Conservation (phyloP, 2,797 vertebrate species). For the Otus scops region DNA sequence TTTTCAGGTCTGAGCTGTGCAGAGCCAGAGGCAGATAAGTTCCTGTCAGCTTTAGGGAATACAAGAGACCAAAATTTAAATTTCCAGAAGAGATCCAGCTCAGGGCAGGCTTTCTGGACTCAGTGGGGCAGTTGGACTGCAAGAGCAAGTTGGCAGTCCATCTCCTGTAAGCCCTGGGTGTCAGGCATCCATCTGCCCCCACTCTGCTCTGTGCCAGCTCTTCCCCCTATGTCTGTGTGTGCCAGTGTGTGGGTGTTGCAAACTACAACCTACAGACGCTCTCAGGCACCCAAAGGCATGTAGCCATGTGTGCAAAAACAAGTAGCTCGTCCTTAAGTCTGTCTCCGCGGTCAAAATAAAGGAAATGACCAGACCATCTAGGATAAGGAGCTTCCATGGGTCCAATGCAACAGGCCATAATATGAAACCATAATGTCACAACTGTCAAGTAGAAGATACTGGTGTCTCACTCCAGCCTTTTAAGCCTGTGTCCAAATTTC, state of each 20-base stretch:
- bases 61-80: neutral
- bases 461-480: neutral
- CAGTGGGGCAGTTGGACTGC: neutral
- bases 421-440: neutral
- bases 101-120: neutral
- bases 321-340: rapidly evolving
- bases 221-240: neutral
- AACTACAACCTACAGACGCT: neutral
- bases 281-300: neutral
- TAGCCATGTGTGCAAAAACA: neutral
- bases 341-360: neutral
- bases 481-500: neutral
- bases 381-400: neutral
- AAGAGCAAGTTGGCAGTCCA: neutral
- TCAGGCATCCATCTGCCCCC: neutral
- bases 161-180: neutral
- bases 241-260: neutral
- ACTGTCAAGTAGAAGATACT: neutral
- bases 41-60: neutral
- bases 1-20: neutral
- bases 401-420: neutral
- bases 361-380: neutral
- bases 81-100: neutral
- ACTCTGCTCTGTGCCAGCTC: neutral
- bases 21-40: neutral